Base-by-base conservation (phyloP, 2,797 vertebrate species). In the Tolypeutes matacus region DNA sequence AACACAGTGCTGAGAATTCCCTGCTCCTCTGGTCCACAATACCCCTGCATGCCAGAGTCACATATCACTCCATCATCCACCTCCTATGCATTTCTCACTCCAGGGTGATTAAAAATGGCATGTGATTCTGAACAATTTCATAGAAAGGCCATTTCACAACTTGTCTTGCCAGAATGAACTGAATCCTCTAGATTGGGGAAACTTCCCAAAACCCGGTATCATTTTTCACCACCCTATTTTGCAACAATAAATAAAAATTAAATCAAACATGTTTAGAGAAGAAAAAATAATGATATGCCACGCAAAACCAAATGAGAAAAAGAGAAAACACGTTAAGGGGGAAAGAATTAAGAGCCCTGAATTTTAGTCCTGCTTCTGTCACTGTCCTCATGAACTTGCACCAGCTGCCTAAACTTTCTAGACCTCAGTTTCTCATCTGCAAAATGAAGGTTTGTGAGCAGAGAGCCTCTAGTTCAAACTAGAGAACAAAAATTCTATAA, bases 101-200 rank as follows among this genome's bases (percentile, higher is more conserved):
- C 29, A 53, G 89, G 67, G 72, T 8, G 7, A 49, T 46, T 64
- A 56, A 69, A 86, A 46, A 83, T 14, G 3, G 34, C 14, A 42
- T 87, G 67, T 69, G 93, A 93, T 75, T 87, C 46, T 76, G 15
- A 96, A 89, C 72, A 92, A 95, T 21, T 86, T 96, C 96, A 97
- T 20, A 89, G 86, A 72, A 92, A 95, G 15, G 58, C 56, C 73
- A 91, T 95, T 86, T 93, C 80, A 85, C 91, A 90, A 65, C 56
- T 69, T 75, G 65, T 72, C 29, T 25, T 81, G 85, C 62, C 73
- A 96, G 21, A 34, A 0, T 65, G 49, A 70, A 87, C 64, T 36
- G 85, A 93, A 78, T 5, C 4, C 25, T 46, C 23, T 13, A 72
- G 11, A 46, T 42, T 15, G 77, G 29, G 31, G 78, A 82, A 90